Evolutionary conservation across 2,888 invertebrate species (phyloP).

Genomic region (Cremastinae sp.): DNA sequence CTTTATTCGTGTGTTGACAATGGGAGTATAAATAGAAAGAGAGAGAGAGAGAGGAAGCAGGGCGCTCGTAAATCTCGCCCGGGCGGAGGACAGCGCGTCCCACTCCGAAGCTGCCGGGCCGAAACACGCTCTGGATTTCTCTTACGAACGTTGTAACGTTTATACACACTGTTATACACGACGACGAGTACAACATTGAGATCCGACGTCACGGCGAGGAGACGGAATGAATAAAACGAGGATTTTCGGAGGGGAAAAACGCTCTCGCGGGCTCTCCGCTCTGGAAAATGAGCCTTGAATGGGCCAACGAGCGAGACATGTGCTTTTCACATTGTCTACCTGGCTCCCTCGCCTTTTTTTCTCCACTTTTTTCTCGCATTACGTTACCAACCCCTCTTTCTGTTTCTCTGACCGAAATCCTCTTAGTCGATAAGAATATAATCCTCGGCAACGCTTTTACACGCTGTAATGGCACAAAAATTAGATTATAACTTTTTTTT

Average conservation of each 20-base stretch:
- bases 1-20: slow-evolving; percentile 7
- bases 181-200: slow-evolving; percentile 67
- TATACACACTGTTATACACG: slow-evolving; percentile 49
- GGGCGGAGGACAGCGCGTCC: slow-evolving; percentile 51
- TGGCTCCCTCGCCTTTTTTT: slow-evolving; percentile 15
- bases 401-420: slow-evolving; percentile 2
- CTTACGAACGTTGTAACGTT: slow-evolving; percentile 64
- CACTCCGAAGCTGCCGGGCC: slow-evolving; percentile 14
- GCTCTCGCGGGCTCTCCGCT: slow-evolving; percentile 49
- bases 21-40: slow-evolving; percentile 12
- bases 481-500: no score
- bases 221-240: slow-evolving; percentile 34
- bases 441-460: no score
- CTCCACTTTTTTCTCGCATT: slow-evolving; percentile 19
- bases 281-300: slow-evolving; percentile 60
- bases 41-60: background rate
- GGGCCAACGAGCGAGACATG: slow-evolving; percentile 60
- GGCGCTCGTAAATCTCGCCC: slow-evolving; percentile 73
- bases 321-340: slow-evolving; percentile 51
- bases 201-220: slow-evolving; percentile 44
- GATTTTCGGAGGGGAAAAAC: slow-evolving; percentile 43
- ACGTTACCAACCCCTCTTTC: slow-evolving; percentile 22
- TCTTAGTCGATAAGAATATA: slow-evolving; percentile 2
- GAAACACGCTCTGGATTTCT: slow-evolving; percentile 32
- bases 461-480: no score